These are phyloP conservation scores for Euspilapteryx auroguttella DNA, from an alignment of 2,888 invertebrate species.

Conservation along the genomic window DNA sequence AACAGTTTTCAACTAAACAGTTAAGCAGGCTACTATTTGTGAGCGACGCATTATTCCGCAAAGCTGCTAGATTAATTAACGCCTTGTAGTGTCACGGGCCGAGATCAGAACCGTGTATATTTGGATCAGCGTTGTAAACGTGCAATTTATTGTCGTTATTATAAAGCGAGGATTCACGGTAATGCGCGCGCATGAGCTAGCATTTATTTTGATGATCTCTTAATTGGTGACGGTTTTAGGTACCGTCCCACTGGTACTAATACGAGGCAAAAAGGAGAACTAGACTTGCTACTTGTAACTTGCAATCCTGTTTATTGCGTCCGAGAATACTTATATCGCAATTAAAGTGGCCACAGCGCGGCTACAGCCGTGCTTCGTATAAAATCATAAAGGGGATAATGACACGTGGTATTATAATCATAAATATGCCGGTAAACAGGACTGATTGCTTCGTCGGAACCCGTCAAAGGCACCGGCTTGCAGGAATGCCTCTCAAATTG, in stretches of 20 bases:
- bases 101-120: slow-evolving; percentile 5
- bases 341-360: slow-evolving; percentile 22
- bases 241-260: too few species aligned
- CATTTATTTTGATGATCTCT: slow-evolving; percentile 4
- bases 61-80: slow-evolving; percentile 7
- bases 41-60: too few species aligned
- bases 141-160: slow-evolving; percentile 5
- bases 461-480: slow-evolving; percentile 53
- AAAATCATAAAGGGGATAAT: slow-evolving; percentile 55
- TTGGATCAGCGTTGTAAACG: slow-evolving; percentile 6
- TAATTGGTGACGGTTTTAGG: slow-evolving; percentile 1
- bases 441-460: slow-evolving; percentile 58
- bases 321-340: slow-evolving; percentile 31
- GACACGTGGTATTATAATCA: slow-evolving; percentile 57
- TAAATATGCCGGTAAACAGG: slow-evolving; percentile 57
- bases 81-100: slow-evolving; percentile 5
- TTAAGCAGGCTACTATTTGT: too few species aligned
- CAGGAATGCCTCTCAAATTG: slow-evolving; percentile 42
- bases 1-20: too few species aligned
- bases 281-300: too few species aligned
- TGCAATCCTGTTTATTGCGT: slow-evolving; percentile 24
- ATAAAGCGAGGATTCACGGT: slow-evolving; percentile 1
- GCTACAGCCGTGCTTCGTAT: slow-evolving; percentile 35
- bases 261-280: too few species aligned
- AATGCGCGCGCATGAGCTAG: slow-evolving; percentile 1